phyloP scores from a whole-genome alignment of 2,888 invertebrate species.

The Brachypalpus laphriformis region DNA sequence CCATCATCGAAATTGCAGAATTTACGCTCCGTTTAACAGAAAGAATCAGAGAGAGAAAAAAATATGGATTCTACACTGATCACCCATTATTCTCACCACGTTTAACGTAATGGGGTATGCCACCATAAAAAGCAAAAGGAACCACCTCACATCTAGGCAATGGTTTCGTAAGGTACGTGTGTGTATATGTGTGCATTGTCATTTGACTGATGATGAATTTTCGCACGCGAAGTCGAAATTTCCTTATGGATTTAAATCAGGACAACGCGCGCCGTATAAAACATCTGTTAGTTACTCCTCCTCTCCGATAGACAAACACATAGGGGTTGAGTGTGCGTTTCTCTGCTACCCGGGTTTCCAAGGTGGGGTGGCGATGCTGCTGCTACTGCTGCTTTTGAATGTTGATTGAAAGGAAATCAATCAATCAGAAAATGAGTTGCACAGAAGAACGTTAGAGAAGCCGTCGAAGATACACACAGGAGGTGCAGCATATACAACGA shows the following conservation, averaged over 20 bases:
- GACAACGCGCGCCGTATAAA: conserved; percentile 7
- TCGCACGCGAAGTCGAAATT: conserved; percentile 51
- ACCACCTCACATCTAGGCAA: conserved; percentile 2
- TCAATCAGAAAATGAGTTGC: conserved; percentile 73
- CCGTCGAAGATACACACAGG: not conserved
- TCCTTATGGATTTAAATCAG: conserved; percentile 44
- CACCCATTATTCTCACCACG: conserved; percentile 63
- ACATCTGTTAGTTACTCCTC: not conserved
- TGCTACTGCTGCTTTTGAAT: conserved; percentile 50
- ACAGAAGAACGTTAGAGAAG: conserved; percentile 40
- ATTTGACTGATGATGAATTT: conserved; percentile 59
- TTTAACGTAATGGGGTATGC: conserved; percentile 48
- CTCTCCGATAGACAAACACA: not conserved
- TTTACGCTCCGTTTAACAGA: conserved; percentile 51
- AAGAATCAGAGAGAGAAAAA: not conserved
- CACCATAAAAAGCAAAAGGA: not conserved
- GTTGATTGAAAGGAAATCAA: conserved; percentile 73
- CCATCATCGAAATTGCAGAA: conserved; percentile 62
- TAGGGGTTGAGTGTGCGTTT: not conserved
- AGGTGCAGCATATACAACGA: conserved; percentile 16
- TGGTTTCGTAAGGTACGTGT: not conserved
- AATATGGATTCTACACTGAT: conserved; percentile 21
- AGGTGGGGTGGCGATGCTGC: not conserved
- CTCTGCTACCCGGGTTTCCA: not conserved
- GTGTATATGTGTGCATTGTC: not conserved